Percentiles rank a stretch among this genome's conserved stretches.
phyloP scores from a whole-genome alignment of 1,140 invertebrate genomes.

The Hycleus phaleratus region DNA sequence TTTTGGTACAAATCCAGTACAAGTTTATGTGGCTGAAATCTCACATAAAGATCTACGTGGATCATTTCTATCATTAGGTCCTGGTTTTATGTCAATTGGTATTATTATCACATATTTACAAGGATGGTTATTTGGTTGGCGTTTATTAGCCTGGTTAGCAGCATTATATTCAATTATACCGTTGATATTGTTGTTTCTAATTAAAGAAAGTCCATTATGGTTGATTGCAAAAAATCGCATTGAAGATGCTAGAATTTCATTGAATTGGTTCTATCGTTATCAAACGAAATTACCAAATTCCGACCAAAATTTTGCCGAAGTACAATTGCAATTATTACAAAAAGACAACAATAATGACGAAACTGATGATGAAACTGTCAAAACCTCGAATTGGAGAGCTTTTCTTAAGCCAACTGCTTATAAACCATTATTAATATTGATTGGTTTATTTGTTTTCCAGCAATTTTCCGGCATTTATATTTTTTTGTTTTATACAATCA shows the following conservation, averaged over 20 bases:
- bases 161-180: constrained; percentile 48
- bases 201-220: constrained; percentile 61
- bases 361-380: constrained; percentile 5
- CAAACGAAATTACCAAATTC: constrained; percentile 23
- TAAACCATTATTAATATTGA: constrained; percentile 49
- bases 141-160: constrained; percentile 45
- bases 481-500: constrained; percentile 60
- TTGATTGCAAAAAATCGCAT: constrained; percentile 45
- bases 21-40: constrained; percentile 56
- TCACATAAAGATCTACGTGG: constrained; percentile 50
- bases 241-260: constrained; percentile 44
- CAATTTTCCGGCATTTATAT: constrained; percentile 55
- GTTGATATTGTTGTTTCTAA: constrained; percentile 44
- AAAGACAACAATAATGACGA: constrained; percentile 40
- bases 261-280: constrained; percentile 41
- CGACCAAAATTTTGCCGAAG: constrained; percentile 23
- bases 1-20: constrained; percentile 49
- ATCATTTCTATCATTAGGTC: constrained; percentile 38
- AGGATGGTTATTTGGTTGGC: constrained; percentile 50
- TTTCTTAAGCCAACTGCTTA: constrained; percentile 47
- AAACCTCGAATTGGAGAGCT: neutral
- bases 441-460: constrained; percentile 49
- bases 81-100: constrained; percentile 28
- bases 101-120: constrained; percentile 51
- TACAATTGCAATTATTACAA: constrained; percentile 35